Percentiles rank a stretch among this genome's conserved stretches.
Evolutionary conservation across 2,113 vertebrate species (phyloP).

Genomic region (Astur gentilis): DNA sequence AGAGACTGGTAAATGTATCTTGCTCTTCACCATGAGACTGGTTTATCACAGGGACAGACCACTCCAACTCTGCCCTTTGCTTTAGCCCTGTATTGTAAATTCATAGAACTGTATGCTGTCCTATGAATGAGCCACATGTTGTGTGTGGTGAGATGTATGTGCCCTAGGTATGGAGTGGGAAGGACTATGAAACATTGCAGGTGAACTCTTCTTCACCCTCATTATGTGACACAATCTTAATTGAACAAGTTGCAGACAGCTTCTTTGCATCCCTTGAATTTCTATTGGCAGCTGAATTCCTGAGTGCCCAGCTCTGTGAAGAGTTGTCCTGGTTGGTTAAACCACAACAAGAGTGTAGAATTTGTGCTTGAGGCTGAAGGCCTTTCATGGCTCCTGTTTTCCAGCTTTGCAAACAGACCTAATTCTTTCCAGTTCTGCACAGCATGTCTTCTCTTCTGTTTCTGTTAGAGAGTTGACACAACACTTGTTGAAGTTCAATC

Average conservation of each 20-base stretch:
- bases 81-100: not conserved
- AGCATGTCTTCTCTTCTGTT: not conserved
- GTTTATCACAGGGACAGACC: not conserved
- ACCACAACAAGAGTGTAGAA: not conserved
- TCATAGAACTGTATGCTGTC: not conserved
- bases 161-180: not conserved
- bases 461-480: not conserved
- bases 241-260: not conserved
- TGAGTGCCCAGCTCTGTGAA: not conserved
- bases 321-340: too few relatives aligned
- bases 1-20: not conserved
- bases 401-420: not conserved
- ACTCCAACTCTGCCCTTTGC: not conserved
- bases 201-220: not conserved
- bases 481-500: not conserved
- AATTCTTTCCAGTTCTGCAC: conserved; percentile 1
- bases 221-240: not conserved
- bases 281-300: conserved; percentile 3
- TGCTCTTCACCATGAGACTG: not conserved
- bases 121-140: fast-evolving
- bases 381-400: not conserved
- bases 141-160: fast-evolving
- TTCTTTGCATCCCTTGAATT: not conserved
- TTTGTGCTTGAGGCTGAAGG: not conserved
- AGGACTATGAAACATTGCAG: not conserved